Evolutionary conservation across 2,113 vertebrate species (phyloP).

Genomic region (Indri indri): DNA sequence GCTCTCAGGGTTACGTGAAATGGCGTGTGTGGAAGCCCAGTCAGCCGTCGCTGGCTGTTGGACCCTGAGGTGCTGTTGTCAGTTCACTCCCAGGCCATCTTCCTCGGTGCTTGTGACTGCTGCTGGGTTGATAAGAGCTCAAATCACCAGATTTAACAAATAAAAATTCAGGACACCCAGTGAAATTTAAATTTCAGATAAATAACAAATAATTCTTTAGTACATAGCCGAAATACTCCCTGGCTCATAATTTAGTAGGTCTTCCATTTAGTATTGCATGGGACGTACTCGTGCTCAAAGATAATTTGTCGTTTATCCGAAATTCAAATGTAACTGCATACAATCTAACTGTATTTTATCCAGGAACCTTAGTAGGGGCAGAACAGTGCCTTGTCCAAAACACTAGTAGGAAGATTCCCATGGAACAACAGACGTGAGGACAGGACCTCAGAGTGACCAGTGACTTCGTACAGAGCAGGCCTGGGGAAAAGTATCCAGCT

Average conservation of each 20-base stretch:
- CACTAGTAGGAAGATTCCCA: not conserved
- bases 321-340: not conserved
- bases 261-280: not conserved
- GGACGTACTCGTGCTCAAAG: not conserved
- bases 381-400: not conserved
- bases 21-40: fast-evolving
- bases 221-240: not conserved
- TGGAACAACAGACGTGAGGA: not conserved
- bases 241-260: too few species aligned
- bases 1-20: fast-evolving
- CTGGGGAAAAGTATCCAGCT: too few species aligned
- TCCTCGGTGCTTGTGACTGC: not conserved
- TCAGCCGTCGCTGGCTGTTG: fast-evolving
- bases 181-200: not conserved
- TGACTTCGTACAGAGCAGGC: not conserved
- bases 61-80: fast-evolving
- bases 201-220: not conserved
- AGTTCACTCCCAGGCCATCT: not conserved
- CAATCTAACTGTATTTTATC: not conserved
- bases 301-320: not conserved
- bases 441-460: not conserved
- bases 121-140: not conserved
- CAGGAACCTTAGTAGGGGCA: not conserved
- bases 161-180: not conserved
- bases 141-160: not conserved